phyloP scores from a whole-genome alignment of 1,140 invertebrate genomes.

The Holotrichia oblita region DNA sequence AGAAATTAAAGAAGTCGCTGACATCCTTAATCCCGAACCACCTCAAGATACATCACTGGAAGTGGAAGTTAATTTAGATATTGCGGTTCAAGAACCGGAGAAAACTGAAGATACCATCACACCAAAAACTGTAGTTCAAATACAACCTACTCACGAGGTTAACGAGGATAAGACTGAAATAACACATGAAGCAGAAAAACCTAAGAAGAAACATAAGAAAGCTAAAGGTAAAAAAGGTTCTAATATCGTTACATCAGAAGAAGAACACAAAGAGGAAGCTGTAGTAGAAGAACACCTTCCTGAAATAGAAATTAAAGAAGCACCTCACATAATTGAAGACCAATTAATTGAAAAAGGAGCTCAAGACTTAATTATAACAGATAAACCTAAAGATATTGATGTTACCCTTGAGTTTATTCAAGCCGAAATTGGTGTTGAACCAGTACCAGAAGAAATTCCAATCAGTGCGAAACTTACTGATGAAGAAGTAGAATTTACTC shows the following conservation, averaged over 20 bases:
- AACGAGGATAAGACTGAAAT: neutral
- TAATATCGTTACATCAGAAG: neutral
- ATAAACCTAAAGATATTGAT: conserved; percentile 37
- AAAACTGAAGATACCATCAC: conserved; percentile 6
- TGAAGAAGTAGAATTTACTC: too few relatives aligned
- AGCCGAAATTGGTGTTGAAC: neutral
- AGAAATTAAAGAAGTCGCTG: neutral
- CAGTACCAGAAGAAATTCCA: neutral
- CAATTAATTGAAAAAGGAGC: neutral
- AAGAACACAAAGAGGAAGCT: neutral
- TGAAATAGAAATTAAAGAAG: conserved; percentile 4
- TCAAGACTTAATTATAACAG: conserved; percentile 29
- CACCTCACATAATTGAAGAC: neutral
- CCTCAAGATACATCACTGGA: neutral
- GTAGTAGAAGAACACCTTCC: neutral
- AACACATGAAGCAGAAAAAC: neutral
- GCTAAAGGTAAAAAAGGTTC: neutral
- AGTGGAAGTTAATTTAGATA: neutral
- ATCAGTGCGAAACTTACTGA: too few relatives aligned
- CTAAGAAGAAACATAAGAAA: neutral
- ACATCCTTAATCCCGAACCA: neutral
- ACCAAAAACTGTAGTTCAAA: neutral
- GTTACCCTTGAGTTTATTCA: neutral
- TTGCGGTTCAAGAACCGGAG: neutral
- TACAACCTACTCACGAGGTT: neutral